Base-by-base conservation (phyloP, 2,888 invertebrate species). In the Parascotia fuliginaria region DNA sequence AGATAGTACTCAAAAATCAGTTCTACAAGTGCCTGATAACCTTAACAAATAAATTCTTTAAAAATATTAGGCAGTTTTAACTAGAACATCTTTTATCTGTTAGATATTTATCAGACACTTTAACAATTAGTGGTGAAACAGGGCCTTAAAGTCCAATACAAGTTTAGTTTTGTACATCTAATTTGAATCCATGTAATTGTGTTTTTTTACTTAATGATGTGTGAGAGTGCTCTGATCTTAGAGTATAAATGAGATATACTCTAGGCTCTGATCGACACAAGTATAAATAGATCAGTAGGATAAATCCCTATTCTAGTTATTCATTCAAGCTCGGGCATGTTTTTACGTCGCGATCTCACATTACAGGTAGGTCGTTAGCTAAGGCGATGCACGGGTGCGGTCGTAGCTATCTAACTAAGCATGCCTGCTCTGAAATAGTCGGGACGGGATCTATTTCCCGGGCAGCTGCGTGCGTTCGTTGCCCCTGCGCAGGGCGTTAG, bases 381-480 rank as follows among this genome's bases (percentile, higher is more conserved):
- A 71, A 71, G 73, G 78, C 79, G 73, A 70, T 64, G 70, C 69
- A 70, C 71, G 63, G 72, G 72, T 77, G 76, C 76, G 69, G 73
- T 75, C 70, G 67, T 75, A 73, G 72, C 77, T 85, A 75, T 85
- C 83, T 71, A 74, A 73, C 74, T 83, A 81, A 83, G 83, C 79
- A 75, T 75, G 77, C 80, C 81, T 81, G 85, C 81, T 87, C 90
- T 89, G 89, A 89, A 89, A 91, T 90, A 91, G 90, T 89, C 87
- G 78, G 77, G 88, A 85, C 87, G 87, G 87, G 89, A 89, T 91
- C 88, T 89, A 89, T 90, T 91, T 89, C 87, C 87, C 87, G 87
- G 85, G 89, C 91, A 90, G 91, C 90, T 91, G 91, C 85, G 77
- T 70, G 87, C 87, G 91, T 87, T 85, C 90, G 83, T 90, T 91